Evolutionary conservation across 1,140 invertebrate genomes (phyloP).

Genomic region (Plutomurus gul): DNA sequence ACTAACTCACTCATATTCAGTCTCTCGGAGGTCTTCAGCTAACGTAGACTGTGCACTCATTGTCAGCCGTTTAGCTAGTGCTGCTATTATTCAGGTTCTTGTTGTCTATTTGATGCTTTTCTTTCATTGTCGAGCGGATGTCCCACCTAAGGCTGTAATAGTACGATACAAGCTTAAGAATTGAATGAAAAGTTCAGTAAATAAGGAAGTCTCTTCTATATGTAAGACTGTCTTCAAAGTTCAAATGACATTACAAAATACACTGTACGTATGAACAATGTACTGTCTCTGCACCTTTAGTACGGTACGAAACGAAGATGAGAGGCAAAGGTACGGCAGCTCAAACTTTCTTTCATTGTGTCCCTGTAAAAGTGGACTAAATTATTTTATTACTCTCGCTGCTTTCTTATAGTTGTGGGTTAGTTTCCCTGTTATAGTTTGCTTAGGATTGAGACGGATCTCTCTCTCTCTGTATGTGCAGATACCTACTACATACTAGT

Average conservation of each 20-base stretch:
- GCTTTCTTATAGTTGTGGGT: conserved; percentile 22
- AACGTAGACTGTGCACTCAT: no score
- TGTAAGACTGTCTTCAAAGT: no score
- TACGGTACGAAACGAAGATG: neutral
- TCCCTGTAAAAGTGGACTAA: conserved; percentile 24
- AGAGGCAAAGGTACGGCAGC: no score
- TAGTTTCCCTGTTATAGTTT: neutral
- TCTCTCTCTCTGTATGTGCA: no score
- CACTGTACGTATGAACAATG: neutral
- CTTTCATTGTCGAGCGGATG: conserved; percentile 6
- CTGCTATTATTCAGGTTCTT: no score
- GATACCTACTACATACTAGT: no score
- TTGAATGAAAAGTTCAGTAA: neutral
- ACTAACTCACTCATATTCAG: no score
- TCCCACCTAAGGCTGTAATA: conserved; percentile 1
- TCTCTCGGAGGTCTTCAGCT: no score
- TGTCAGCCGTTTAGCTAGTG: no score
- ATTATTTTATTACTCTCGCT: conserved; percentile 26
- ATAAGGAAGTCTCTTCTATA: neutral
- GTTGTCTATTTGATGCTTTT: neutral
- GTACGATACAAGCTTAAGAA: neutral
- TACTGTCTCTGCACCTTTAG: neutral
- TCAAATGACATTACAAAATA: neutral
- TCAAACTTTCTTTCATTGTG: conserved; percentile 20
- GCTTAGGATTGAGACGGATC: neutral